Percentiles rank a stretch among this genome's conserved stretches.
phyloP scores from a whole-genome alignment of 2,888 invertebrate genomes.

The Andrena praecox region DNA sequence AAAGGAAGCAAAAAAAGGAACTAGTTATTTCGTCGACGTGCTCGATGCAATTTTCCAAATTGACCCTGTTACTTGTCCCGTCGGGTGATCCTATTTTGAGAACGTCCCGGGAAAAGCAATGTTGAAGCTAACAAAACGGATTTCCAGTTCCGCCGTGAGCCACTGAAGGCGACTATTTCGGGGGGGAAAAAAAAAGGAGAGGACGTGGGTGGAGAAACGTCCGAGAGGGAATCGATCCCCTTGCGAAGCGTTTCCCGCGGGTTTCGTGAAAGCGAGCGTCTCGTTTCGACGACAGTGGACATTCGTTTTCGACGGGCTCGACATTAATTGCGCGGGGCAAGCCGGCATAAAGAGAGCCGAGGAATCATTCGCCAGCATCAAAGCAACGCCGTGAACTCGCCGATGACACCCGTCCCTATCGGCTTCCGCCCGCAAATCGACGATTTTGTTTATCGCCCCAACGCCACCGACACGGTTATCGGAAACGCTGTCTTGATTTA shows the following conservation, averaged over 20 bases:
- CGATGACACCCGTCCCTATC: background rate
- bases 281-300: constrained; percentile 34
- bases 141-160: background rate
- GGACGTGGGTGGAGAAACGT: constrained; percentile 9
- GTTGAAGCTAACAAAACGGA: constrained; percentile 21
- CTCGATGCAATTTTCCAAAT: constrained; percentile 21
- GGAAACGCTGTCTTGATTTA: constrained; percentile 55
- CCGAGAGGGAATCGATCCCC: constrained; percentile 28
- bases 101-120: background rate
- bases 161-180: background rate
- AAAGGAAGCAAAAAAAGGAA: background rate
- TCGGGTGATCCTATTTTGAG: constrained; percentile 1
- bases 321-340: constrained; percentile 59
- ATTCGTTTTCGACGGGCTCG: constrained; percentile 34
- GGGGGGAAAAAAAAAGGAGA: background rate
- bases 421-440: constrained; percentile 3
- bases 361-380: constrained; percentile 36
- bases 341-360: constrained; percentile 39
- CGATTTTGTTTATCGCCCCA: constrained; percentile 27
- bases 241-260: constrained; percentile 21
- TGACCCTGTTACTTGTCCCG: background rate
- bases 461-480: constrained; percentile 27
- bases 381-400: constrained; percentile 1
- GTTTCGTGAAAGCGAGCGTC: constrained; percentile 24
- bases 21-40: background rate